These are phyloP conservation scores for Eurypyga helias DNA, from an alignment of 2,113 vertebrate species.

Conservation along the genomic window DNA sequence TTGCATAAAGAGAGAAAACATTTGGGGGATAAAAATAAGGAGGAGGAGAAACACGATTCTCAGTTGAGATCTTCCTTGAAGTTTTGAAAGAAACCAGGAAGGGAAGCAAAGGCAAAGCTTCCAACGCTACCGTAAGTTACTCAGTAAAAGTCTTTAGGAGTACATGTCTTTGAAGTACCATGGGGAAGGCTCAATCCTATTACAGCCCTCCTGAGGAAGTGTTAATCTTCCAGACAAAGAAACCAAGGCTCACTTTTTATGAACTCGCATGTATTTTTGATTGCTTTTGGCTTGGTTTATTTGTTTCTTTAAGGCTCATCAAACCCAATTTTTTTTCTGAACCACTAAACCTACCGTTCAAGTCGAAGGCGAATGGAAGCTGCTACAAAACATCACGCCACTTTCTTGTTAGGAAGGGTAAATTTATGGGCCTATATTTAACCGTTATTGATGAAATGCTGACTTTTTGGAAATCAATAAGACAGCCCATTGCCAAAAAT, in stretches of 20 bases:
- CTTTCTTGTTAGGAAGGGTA: neutral
- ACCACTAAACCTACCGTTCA: neutral
- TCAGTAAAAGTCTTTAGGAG: constrained; percentile 8
- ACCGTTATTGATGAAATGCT: neutral
- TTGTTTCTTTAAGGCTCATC: constrained; percentile 53
- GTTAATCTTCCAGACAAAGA: constrained; percentile 58
- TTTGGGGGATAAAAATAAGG: neutral
- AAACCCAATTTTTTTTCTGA: neutral
- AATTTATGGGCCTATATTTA: neutral
- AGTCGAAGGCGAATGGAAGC: constrained; percentile 14
- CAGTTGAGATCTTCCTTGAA: neutral
- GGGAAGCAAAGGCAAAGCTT: constrained; percentile 24
- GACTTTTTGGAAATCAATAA: constrained; percentile 1
- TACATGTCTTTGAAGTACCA: constrained; percentile 46
- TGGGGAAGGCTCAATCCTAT: constrained; percentile 38
- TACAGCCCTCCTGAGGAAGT: constrained; percentile 61
- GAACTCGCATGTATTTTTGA: constrained; percentile 33
- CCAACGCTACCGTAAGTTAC: neutral
- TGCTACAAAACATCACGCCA: neutral
- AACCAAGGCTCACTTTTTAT: constrained; percentile 39
- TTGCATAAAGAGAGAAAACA: neutral
- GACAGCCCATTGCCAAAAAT: neutral
- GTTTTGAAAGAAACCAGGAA: constrained; percentile 11
- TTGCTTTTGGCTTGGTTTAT: constrained; percentile 54
- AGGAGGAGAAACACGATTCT: neutral